phyloP scores from a whole-genome alignment of 30 jellyfish, hydroid and myxozoan species.

The Hydra vulgaris region DNA sequence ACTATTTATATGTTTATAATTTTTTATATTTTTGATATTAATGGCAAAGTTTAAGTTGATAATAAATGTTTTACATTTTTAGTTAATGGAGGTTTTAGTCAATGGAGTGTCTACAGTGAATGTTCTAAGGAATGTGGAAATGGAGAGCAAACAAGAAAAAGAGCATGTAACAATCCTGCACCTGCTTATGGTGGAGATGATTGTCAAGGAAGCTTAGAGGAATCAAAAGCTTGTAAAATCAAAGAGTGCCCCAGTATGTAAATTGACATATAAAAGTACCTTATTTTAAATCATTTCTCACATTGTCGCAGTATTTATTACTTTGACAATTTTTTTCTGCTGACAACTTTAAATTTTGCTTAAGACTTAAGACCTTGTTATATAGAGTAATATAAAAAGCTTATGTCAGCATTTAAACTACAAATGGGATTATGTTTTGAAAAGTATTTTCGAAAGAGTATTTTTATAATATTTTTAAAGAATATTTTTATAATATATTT shows the following conservation, averaged over 20 bases:
- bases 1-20: no score
- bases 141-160: constrained; percentile 44
- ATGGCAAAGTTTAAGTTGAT: no score
- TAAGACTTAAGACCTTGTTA: background rate
- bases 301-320: no score
- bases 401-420: background rate
- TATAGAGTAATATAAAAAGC: background rate
- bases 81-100: constrained; percentile 63
- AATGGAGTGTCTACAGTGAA: constrained; percentile 34
- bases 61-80: background rate
- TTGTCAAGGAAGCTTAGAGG: constrained; percentile 36
- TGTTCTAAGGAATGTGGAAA: constrained; percentile 55
- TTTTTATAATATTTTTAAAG: no score
- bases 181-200: constrained; percentile 63
- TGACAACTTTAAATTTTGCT: no score
- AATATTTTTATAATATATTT: no score
- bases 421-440: no score
- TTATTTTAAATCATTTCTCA: no score
- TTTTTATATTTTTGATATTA: no score
- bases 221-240: constrained; percentile 32
- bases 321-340: no score
- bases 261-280: no score
- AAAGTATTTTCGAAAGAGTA: no score
- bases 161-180: constrained; percentile 61
- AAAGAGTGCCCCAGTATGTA: constrained; percentile 55